Evolutionary conservation across 2,113 vertebrate species (phyloP), one percentile per base, ranked within the genome.

Genomic region (Sitta europaea): DNA sequence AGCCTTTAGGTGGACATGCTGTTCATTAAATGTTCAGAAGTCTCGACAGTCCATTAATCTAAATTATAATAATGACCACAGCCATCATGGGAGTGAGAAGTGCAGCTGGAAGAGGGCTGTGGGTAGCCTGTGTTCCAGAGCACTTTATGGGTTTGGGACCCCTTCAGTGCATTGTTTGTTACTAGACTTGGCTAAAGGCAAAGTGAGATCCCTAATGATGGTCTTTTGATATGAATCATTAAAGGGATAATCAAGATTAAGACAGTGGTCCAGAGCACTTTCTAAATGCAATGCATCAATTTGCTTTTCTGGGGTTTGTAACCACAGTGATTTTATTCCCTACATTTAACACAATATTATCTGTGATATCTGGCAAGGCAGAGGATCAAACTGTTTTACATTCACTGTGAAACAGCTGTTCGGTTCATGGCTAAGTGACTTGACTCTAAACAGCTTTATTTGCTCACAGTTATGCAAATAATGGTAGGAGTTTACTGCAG

Each of bases 41-140:
- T 71, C 14, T 73, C 2, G 8, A 25, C 14, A n/a, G 43, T 43
- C 6, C 13, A 27, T 58, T 82, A 48, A 71, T 68, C 51, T 48
- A 54, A 79, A 54, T 61, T 23, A 23, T 19, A 48, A 33, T 31
- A 23, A 48, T 61, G 40, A 31, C 24, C 35, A 12, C 16, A 18
- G 25, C 38, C 7, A 2, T 29, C 18, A 20, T 0, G 1, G 51
- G 25, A 67, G n/a, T 3, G 14, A 27, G 20, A 65, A 45, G 42
- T 20, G 45, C 24, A 40, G 36, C 1, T 31, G 48, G 48, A 47
- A 72, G 14, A 83, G 33, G 38, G 12, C 18, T 40, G 71, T 36
- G 73, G 51, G 35, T 18, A 28, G 28, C 45, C n/a, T 22, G 21
- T 47, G 36, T 6, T 53, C 63, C 63, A 59, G 27, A 33, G 47